Base-by-base conservation (phyloP, 2,888 invertebrate genomes). In the Teleogryllus oceanicus region DNA sequence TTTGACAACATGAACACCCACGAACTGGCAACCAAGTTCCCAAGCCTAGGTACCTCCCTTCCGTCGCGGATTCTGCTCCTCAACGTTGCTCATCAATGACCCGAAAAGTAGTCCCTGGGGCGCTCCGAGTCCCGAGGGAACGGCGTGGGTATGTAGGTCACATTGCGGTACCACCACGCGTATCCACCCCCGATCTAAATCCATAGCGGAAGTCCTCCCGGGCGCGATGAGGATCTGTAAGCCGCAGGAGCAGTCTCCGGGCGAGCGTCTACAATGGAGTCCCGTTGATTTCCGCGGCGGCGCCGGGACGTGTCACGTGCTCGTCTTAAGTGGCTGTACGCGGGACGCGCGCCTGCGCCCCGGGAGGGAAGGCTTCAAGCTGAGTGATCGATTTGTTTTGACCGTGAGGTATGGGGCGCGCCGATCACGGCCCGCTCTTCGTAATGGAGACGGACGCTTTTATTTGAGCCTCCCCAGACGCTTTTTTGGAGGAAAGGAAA, bases 331-430 rank as follows among this genome's bases (percentile, higher is more conserved):
- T 62, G 62, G 62, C 13, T 62, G 16, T 13, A 4, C 3, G 62
- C 62, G 11, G 13, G 13, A 62, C 62, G 62, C 13, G 13, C 62
- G n/a, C 13, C 16, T 62, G 16, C 8, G 16, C n/a, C 16, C n/a
- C n/a, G 62, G 16, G 62, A 62, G n/a, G 62, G 62, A 62, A 62
- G 62, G n/a, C 62, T 62, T 62, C 62, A 13, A 18, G 62, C 16
- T 62, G 62, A 62, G 62, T 62, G 62, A 62, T 62, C 62, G 62
- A 62, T 62, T 62, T n/a, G 16, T 62, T 62, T 13, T 62, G 62
- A 62, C 62, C 13, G 62, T 8, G 62, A 62, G 13, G 62, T 37
- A n/a, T 1, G n/a, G 62, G 62, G n/a, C 62, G 62, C 13, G 62
- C n/a, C 62, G 62, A 62, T 62, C 62, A 62, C 62, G n/a, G 13